Conservation (phyloP, 1,140 invertebrate species). For the Drosophila pruinosa region DNA sequence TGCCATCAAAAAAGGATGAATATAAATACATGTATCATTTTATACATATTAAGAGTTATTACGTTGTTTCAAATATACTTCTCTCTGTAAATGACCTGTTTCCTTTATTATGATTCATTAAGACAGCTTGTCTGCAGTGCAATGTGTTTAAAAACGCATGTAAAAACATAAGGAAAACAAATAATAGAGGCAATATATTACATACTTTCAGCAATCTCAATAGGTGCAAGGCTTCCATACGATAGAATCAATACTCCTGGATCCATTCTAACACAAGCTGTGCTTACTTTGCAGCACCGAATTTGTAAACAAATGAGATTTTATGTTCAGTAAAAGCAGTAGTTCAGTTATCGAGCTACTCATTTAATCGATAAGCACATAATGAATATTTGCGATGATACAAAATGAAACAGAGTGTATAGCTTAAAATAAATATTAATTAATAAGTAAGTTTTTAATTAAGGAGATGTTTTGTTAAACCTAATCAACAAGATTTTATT, state of each 20-base stretch:
- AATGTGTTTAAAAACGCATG: neutral
- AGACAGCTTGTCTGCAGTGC: neutral
- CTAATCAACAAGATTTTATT: neutral
- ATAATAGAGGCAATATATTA: neutral
- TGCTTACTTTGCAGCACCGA: neutral
- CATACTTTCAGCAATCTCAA: conserved; percentile 54
- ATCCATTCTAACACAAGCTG: conserved; percentile 32
- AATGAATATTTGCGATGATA: neutral
- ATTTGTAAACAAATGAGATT: conserved; percentile 19
- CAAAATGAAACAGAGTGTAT: neutral
- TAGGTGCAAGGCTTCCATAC: conserved; percentile 32
- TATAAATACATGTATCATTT: too few species aligned
- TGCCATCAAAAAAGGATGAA: too few species aligned
- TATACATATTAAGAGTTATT: too few species aligned
- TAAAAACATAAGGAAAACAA: neutral
- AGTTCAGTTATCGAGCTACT: neutral
- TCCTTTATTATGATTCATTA: neutral
- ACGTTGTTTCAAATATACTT: too few species aligned
- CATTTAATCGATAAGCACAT: neutral
- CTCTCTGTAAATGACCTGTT: neutral
- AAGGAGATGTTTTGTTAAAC: too few species aligned
- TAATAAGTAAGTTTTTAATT: too few species aligned
- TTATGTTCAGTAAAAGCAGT: neutral
- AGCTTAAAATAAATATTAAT: neutral
- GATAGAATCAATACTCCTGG: conserved; percentile 50